Conservation (phyloP, 2,113 vertebrate genomes). For the Tragelaphus scriptus region DNA sequence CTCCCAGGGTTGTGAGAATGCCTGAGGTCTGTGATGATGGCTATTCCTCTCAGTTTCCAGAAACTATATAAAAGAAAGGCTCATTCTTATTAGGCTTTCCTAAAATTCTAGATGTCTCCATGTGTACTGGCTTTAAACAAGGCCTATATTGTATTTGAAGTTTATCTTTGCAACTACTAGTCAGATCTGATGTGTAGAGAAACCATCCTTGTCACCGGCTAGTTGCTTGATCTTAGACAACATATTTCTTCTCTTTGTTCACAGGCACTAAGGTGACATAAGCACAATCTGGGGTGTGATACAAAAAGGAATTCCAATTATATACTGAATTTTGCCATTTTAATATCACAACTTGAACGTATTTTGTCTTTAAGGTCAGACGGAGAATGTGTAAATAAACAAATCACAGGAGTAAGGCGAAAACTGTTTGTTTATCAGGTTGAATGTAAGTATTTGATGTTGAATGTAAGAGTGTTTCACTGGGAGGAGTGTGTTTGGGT, state of each 20-base stretch:
- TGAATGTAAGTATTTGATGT: background rate
- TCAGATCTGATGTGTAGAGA: background rate
- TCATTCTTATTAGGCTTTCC: background rate
- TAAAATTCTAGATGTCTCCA: background rate
- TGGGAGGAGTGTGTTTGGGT: background rate
- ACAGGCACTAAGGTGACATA: background rate
- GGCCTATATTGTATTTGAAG: background rate
- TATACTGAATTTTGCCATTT: background rate
- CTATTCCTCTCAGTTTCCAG: background rate
- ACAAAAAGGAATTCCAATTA: background rate
- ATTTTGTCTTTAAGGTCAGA: background rate
- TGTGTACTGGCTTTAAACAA: background rate
- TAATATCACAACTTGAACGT: background rate
- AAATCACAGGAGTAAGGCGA: rapidly evolving
- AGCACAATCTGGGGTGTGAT: background rate
- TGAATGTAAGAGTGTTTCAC: background rate
- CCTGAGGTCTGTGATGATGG: background rate
- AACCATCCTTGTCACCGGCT: background rate
- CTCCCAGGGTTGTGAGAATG: background rate
- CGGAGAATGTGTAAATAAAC: background rate
- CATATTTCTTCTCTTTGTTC: background rate
- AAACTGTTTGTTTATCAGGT: rapidly evolving
- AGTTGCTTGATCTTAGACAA: background rate
- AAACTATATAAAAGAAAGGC: background rate
- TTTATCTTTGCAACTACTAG: background rate